Evolutionary conservation across 1,140 invertebrate genomes (phyloP).

Genomic region (Radopholus similis): DNA sequence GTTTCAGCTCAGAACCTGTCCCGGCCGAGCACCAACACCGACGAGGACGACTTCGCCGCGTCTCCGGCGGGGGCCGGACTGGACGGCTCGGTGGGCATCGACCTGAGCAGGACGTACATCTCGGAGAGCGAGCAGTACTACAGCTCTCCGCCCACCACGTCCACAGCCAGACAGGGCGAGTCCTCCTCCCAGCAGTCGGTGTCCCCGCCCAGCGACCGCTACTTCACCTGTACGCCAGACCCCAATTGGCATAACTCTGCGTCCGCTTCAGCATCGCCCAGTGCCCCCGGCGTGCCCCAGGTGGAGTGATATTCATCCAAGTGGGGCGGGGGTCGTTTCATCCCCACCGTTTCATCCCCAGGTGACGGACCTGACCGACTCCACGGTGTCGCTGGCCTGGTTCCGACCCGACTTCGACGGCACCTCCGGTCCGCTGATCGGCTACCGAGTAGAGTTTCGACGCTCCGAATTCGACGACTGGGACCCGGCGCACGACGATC

Average conservation of each 20-base stretch:
- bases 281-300: conserved; percentile 52
- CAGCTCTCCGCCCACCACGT: conserved; percentile 28
- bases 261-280: conserved; percentile 33
- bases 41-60: conserved; percentile 9
- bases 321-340: no score
- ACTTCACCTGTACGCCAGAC: conserved; percentile 6
- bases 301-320: no score
- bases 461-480: conserved; percentile 37
- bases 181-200: not conserved
- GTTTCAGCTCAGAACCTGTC: not conserved
- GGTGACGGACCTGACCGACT: conserved; percentile 41
- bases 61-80: not conserved
- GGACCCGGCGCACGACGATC: conserved; percentile 50
- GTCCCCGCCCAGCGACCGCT: conserved; percentile 17
- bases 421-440: conserved; percentile 40
- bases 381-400: conserved; percentile 49
- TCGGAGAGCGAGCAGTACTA: conserved; percentile 43
- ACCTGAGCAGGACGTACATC: conserved; percentile 44
- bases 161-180: not conserved
- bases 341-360: no score
- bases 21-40: not conserved
- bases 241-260: conserved; percentile 16
- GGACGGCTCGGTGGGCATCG: conserved; percentile 45
- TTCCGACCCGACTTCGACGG: conserved; percentile 34
- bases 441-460: conserved; percentile 51